Percentiles rank a stretch among this genome's conserved stretches.
phyloP scores from a whole-genome alignment of 2,888 invertebrate genomes.

The Enchytraeus crypticus region DNA sequence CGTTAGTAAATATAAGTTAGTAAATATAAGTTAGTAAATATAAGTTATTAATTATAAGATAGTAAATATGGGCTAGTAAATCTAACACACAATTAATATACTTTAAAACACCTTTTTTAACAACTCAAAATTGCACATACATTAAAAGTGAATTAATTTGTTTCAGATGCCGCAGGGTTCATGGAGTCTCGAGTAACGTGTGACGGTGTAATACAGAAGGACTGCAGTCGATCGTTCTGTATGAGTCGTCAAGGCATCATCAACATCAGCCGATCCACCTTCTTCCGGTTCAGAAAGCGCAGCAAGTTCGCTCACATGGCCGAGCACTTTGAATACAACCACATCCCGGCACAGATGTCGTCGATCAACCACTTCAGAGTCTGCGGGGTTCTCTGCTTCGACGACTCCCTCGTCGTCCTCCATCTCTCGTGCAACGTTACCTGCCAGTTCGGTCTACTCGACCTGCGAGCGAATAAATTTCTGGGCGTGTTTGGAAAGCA shows the following conservation, averaged over 20 bases:
- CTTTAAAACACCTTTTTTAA: too few species aligned
- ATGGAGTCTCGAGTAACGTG: conserved; percentile 42
- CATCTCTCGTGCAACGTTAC: conserved; percentile 44
- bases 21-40: not conserved
- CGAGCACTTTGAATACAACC: conserved; percentile 49
- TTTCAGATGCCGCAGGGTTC: conserved; percentile 46
- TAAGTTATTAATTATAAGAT: not conserved
- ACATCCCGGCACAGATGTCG: conserved; percentile 48
- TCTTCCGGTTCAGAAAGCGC: conserved; percentile 44
- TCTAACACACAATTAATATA: too few species aligned
- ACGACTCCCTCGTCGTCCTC: conserved; percentile 41
- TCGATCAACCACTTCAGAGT: conserved; percentile 48
- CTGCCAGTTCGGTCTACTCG: conserved; percentile 46
- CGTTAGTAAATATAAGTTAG: too few species aligned
- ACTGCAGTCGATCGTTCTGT: conserved; percentile 47
- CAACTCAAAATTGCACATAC: not conserved
- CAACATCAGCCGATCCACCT: conserved; percentile 43
- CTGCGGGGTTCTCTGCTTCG: conserved; percentile 44
- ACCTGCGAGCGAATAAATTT: conserved; percentile 44
- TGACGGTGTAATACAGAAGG: conserved; percentile 42
- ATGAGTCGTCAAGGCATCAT: conserved; percentile 46
- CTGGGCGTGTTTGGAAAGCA: conserved; percentile 46
- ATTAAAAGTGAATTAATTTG: not conserved
- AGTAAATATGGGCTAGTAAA: too few species aligned
- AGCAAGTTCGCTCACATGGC: conserved; percentile 48